phyloP scores from a whole-genome alignment of 2,113 vertebrate species.

The Bos javanicus region DNA sequence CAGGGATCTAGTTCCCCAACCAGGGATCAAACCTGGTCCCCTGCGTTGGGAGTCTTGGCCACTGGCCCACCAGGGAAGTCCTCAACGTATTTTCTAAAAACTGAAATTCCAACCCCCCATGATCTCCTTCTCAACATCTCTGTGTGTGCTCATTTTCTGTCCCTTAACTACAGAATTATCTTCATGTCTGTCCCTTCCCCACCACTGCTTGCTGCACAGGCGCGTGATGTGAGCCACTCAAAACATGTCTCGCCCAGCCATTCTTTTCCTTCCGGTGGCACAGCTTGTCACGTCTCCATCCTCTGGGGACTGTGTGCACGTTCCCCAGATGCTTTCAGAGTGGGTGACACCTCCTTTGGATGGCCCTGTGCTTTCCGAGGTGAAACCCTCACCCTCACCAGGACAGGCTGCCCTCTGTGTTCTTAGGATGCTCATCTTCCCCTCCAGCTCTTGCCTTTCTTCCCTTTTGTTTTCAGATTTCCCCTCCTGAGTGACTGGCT shows the following conservation, averaged over 20 bases:
- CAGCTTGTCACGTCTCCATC: accelerated
- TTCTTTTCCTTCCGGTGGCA: not conserved
- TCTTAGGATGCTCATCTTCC: too few relatives aligned
- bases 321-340: not conserved
- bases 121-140: not conserved
- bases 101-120: not conserved
- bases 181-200: accelerated
- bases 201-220: accelerated
- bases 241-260: accelerated
- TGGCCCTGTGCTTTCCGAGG: accelerated
- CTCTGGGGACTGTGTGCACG: not conserved
- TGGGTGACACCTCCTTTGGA: too few relatives aligned
- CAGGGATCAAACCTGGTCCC: not conserved
- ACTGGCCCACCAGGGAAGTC: not conserved
- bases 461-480: too few relatives aligned
- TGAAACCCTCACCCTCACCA: too few relatives aligned
- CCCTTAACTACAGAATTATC: accelerated
- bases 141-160: accelerated
- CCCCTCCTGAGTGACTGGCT: not conserved
- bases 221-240: accelerated
- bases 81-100: not conserved
- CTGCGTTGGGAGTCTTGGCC: not conserved
- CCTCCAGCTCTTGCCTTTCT: not conserved
- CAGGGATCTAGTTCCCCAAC: not conserved
- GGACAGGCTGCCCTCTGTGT: not conserved